Base-by-base conservation (phyloP, 2,113 vertebrate species). In the Jaculus jaculus region DNA sequence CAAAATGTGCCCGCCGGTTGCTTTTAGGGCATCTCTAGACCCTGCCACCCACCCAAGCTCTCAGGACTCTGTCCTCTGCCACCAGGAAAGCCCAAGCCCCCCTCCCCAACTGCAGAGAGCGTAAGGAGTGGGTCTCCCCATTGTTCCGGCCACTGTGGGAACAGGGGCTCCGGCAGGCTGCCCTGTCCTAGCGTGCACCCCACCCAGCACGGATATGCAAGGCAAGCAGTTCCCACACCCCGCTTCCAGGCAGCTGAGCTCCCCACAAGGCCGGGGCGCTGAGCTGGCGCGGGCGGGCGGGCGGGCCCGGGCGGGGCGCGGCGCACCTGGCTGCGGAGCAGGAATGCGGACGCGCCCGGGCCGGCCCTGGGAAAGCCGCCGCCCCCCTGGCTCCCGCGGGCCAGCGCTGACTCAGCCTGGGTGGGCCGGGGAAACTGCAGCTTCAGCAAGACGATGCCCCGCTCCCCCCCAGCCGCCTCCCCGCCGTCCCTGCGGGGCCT, bases 291-390 rank as follows among this genome's bases (percentile, higher is more conserved):
- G 0, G 24, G 84, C 20, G 1, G 61, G 80, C 1, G 1, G 89
- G 66, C 1, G 1, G 13, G 24, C 54, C 26, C 16, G 17, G 75
- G 65, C 7, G 32, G 60, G 78, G 60, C 68, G 0, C 34, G 5
- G 24, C 2, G 87, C 96, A 96, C 97, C 95, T 95, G 96, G 95
- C 75, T 34, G n/a, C n/a, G n/a, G n/a, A n/a, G n/a, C n/a, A 88
- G 75, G 97, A 97, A 97, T 96, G 95, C 11, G n/a, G 95, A 24
- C 28, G 1, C 84, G 91, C 95, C 95, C 1, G 2, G 95, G 34
- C 96, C 13, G 73, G 96, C 90, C 94, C 97, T 97, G 97, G 96
- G 97, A 97, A 94, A 84, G 65, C 63, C 2, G 92, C 95, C 72
- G 2, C 82, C 83, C 34, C 24, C 26, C 4, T 23, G 26, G 65